phyloP scores from a whole-genome alignment of 2,113 vertebrate species.

The Pteropus alecto region DNA sequence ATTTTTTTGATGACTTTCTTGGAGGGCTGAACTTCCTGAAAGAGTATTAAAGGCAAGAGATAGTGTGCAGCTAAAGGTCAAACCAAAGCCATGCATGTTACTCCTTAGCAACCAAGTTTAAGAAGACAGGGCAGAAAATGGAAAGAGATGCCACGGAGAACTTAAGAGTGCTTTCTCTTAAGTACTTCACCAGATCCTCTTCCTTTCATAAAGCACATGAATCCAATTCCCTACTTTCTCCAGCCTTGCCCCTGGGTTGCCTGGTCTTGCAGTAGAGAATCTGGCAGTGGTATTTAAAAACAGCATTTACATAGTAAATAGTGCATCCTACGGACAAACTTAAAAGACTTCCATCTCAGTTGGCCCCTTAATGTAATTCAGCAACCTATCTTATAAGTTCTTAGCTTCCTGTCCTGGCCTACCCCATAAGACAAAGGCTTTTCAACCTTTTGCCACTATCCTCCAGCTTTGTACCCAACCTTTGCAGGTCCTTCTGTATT shows the following conservation, averaged over 20 bases:
- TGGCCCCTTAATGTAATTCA: neutral
- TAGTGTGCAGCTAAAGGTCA: neutral
- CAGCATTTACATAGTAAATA: neutral
- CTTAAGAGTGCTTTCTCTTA: neutral
- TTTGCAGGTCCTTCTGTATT: neutral
- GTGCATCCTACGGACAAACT: neutral
- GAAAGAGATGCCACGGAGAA: neutral
- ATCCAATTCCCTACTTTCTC: constrained; percentile 21
- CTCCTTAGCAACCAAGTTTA: constrained; percentile 20
- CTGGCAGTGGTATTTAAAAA: constrained; percentile 6
- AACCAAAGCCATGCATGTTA: neutral
- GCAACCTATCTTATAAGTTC: neutral
- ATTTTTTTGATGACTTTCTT: neutral
- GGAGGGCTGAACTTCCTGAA: constrained; percentile 6
- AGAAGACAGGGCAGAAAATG: neutral
- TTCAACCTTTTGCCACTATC: neutral
- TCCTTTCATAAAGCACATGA: neutral
- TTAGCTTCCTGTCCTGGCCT: neutral
- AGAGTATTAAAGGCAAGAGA: constrained; percentile 3
- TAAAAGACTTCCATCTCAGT: neutral
- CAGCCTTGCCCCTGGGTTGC: constrained; percentile 1
- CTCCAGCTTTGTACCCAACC: neutral
- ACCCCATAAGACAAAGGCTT: neutral
- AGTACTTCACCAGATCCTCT: neutral
- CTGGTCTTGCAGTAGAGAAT: neutral